Percentiles rank a stretch among this genome's conserved stretches.
Conservation (phyloP, 2,113 vertebrate species). For the Mobula hypostoma region DNA sequence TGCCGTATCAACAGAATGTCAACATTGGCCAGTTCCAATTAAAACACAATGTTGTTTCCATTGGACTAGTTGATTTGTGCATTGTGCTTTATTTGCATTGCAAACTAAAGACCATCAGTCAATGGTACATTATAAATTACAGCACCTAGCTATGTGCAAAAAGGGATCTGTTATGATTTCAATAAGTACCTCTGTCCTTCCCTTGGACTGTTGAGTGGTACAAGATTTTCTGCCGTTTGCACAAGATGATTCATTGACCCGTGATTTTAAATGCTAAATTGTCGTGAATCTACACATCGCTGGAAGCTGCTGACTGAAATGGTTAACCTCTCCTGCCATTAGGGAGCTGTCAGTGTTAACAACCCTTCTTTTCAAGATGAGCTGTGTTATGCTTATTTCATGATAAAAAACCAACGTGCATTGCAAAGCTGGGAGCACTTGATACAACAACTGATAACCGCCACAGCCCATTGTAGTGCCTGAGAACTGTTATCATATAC, state of each 20-base stretch:
- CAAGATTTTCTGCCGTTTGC: background rate
- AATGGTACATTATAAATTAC: background rate
- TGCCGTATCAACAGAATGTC: constrained; percentile 2
- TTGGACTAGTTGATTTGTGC: constrained; percentile 8
- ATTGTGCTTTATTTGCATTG: constrained; percentile 7
- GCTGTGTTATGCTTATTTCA: constrained; percentile 32
- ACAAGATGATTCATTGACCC: background rate
- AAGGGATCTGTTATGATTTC: constrained; percentile 2
- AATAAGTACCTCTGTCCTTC: background rate
- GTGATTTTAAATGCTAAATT: constrained; percentile 25
- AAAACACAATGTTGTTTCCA: background rate
- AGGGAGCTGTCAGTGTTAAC: constrained; percentile 35
- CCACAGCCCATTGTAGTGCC: constrained; percentile 15
- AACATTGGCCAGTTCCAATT: background rate
- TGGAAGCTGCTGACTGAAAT: constrained; percentile 7
- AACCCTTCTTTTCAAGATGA: constrained; percentile 31
- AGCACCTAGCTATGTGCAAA: background rate
- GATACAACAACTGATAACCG: constrained; percentile 36
- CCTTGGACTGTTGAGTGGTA: constrained; percentile 23
- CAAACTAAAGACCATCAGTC: constrained; percentile 26
- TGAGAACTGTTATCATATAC: constrained; percentile 36
- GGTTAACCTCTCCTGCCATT: constrained; percentile 33
- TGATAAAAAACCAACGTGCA: constrained; percentile 34
- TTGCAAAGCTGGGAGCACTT: constrained; percentile 34
- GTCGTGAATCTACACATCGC: background rate